Percentiles rank a stretch among this genome's conserved stretches.
Evolutionary conservation across 2,113 vertebrate species (phyloP).

Genomic region (Blennius ocellaris): DNA sequence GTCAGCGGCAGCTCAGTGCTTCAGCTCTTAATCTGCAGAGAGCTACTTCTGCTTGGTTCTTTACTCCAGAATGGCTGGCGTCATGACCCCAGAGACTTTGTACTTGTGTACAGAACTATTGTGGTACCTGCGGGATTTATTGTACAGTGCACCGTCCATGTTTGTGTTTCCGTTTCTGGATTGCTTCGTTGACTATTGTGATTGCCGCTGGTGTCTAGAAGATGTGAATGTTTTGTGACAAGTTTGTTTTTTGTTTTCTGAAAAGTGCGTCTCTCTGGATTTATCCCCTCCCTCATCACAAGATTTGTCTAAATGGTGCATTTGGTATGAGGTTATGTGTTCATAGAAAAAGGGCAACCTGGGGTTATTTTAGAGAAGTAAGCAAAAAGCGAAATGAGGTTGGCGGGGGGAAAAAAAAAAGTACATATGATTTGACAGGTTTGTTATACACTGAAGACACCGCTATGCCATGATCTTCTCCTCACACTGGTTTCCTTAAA

Average conservation of each 20-base stretch:
- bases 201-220: constrained; percentile 56
- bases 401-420: background rate
- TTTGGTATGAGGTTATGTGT: background rate
- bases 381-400: constrained; percentile 3
- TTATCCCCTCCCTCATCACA: background rate
- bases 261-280: constrained; percentile 26
- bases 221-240: constrained; percentile 42
- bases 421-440: constrained; percentile 11
- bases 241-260: constrained; percentile 9
- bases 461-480: constrained; percentile 23
- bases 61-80: constrained; percentile 58
- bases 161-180: constrained; percentile 49
- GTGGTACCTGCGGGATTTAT: constrained; percentile 59
- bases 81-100: constrained; percentile 70
- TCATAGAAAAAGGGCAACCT: background rate
- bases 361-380: constrained; percentile 15
- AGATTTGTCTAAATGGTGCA: constrained; percentile 2
- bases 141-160: constrained; percentile 56
- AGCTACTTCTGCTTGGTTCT: constrained; percentile 24
- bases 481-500: constrained; percentile 24
- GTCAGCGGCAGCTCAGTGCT: constrained; percentile 36
- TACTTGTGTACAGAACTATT: constrained; percentile 41
- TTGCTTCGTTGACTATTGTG: constrained; percentile 55
- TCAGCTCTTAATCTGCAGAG: constrained; percentile 42
- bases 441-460: constrained; percentile 32